A percentile compares a stretch with the other conserved stretches of the same genome.
Evolutionary conservation across 2,888 invertebrate genomes (phyloP).

Genomic region (Diaprepes abbreviatus): DNA sequence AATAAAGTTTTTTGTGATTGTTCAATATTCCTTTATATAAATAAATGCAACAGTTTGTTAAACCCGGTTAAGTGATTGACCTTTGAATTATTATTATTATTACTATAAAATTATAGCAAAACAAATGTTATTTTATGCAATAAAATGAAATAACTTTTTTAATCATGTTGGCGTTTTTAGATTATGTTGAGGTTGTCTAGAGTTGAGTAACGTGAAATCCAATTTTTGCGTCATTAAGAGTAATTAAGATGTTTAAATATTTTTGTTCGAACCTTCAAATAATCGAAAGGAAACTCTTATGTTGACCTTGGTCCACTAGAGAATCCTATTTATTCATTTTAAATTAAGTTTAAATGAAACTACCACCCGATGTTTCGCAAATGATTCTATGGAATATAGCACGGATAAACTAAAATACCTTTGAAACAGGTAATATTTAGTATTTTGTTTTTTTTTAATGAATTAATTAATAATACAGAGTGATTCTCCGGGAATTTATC

Average conservation of each 20-base stretch:
- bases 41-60: constrained; percentile 22
- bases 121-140: background rate
- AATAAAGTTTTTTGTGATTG: constrained; percentile 11
- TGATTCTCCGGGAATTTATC: no score
- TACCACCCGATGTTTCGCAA: no score
- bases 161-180: background rate
- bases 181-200: background rate
- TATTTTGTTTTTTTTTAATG: no score
- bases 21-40: constrained; percentile 9
- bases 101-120: constrained; percentile 1
- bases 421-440: no score
- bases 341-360: no score
- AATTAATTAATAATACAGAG: no score
- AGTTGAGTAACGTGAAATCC: background rate
- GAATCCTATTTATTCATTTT: no score
- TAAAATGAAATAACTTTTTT: background rate
- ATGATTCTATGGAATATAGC: no score
- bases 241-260: background rate
- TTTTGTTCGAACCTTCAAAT: no score
- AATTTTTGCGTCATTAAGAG: background rate
- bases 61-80: constrained; percentile 16
- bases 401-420: no score
- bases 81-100: constrained; percentile 15
- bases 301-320: no score
- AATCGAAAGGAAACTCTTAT: no score